These are phyloP conservation scores for Schrankia costaestrigalis DNA, from an alignment of 2,888 invertebrate species.

Conservation along the genomic window DNA sequence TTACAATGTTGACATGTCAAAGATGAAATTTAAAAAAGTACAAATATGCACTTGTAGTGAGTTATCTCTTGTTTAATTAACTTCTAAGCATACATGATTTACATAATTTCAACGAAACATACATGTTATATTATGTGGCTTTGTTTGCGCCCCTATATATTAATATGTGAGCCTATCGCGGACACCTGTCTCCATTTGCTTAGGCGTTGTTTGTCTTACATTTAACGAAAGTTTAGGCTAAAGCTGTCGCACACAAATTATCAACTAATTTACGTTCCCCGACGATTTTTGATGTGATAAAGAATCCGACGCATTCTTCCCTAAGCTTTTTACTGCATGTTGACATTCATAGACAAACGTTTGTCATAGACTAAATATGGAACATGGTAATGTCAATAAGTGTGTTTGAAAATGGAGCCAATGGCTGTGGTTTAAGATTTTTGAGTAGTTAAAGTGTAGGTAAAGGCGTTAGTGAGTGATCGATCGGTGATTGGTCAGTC, in stretches of 20 bases:
- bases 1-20: constrained; percentile 49
- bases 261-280: constrained; percentile 75
- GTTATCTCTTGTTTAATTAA: constrained; percentile 77
- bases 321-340: constrained; percentile 61
- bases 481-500: constrained; percentile 71
- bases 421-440: constrained; percentile 29
- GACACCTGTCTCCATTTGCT: constrained; percentile 78
- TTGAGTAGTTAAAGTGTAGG: constrained; percentile 21
- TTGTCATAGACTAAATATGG: constrained; percentile 24
- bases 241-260: constrained; percentile 74
- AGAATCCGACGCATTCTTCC: constrained; percentile 45
- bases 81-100: constrained; percentile 65
- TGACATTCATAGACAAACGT: constrained; percentile 33
- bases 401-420: constrained; percentile 24
- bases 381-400: constrained; percentile 27
- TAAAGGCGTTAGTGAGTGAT: constrained; percentile 57
- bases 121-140: constrained; percentile 47
- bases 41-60: constrained; percentile 63
- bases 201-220: constrained; percentile 72
- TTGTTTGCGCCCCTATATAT: constrained; percentile 59
- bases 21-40: constrained; percentile 54
- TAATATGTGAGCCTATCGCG: constrained; percentile 62
- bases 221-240: constrained; percentile 74
- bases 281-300: constrained; percentile 60
- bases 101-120: constrained; percentile 63